Percentiles rank a stretch among this genome's conserved stretches.
Conservation (phyloP, 2,797 vertebrate genomes). For the Alexandromys oeconomus region DNA sequence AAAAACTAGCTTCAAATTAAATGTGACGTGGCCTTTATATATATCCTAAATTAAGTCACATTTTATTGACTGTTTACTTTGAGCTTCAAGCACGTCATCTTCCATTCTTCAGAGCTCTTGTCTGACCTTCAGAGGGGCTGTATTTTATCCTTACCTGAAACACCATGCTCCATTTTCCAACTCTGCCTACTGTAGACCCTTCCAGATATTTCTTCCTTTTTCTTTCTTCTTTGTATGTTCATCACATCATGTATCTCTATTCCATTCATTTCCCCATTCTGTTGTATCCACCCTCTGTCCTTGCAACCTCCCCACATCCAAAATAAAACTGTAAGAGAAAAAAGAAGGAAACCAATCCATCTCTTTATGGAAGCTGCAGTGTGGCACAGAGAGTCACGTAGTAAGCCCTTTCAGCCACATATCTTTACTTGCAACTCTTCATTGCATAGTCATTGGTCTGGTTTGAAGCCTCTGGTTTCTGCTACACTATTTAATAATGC, state of each 20-base stretch:
- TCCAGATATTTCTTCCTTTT: neutral
- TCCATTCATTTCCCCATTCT: neutral
- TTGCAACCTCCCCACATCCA: neutral
- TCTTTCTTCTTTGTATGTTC: neutral
- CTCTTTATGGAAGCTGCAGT: neutral
- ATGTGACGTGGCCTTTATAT: neutral
- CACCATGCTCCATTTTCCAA: neutral
- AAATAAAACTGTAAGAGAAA: neutral
- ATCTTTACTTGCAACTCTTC: neutral
- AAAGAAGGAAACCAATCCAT: neutral
- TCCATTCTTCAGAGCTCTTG: neutral
- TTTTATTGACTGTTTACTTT: neutral
- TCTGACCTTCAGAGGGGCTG: neutral
- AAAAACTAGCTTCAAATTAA: constrained; percentile 23
- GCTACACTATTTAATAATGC: neutral
- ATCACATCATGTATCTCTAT: neutral
- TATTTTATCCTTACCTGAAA: neutral
- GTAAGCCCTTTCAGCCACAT: neutral
- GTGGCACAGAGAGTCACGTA: neutral
- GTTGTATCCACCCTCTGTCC: neutral
- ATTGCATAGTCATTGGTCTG: neutral
- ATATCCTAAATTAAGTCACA: neutral
- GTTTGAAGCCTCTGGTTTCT: neutral
- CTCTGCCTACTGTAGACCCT: neutral
- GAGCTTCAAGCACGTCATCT: neutral